Conservation (phyloP, 30 jellyfish, hydroid and myxozoan species). For the Phacellophora camtschatica region DNA sequence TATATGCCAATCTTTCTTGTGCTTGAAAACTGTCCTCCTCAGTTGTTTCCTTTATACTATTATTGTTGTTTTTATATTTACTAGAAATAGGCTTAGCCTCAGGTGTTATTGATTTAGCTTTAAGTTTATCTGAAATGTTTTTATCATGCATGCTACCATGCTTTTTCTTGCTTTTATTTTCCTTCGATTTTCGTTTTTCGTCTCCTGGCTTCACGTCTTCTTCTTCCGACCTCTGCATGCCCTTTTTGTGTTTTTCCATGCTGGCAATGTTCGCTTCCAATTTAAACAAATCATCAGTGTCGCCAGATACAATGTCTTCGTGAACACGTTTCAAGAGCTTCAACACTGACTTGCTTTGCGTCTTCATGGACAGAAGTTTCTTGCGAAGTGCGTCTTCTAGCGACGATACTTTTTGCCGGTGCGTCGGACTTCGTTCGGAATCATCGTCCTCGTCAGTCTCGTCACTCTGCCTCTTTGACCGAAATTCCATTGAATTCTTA, state of each 20-base stretch:
- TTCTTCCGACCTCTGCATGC: background rate
- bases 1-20: slow-evolving; percentile 59
- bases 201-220: background rate
- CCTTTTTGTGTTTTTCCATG: slow-evolving; percentile 54
- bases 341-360: slow-evolving; percentile 89
- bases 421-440: slow-evolving; percentile 2
- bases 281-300: slow-evolving; percentile 78
- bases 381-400: slow-evolving; percentile 89
- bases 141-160: background rate
- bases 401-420: slow-evolving; percentile 56
- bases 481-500: background rate
- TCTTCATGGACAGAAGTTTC: slow-evolving; percentile 82
- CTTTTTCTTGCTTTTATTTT: slow-evolving; percentile 13
- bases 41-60: background rate
- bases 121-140: background rate
- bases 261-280: slow-evolving; percentile 80
- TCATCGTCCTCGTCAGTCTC: slow-evolving; percentile 37
- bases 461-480: slow-evolving; percentile 30
- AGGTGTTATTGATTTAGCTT: slow-evolving; percentile 68
- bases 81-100: slow-evolving; percentile 18
- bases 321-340: slow-evolving; percentile 89
- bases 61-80: background rate
- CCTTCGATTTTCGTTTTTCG: background rate
- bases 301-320: slow-evolving; percentile 83
- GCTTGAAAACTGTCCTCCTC: slow-evolving; percentile 16